phyloP scores from a whole-genome alignment of 2,888 invertebrate genomes.

The Tillus elongatus region DNA sequence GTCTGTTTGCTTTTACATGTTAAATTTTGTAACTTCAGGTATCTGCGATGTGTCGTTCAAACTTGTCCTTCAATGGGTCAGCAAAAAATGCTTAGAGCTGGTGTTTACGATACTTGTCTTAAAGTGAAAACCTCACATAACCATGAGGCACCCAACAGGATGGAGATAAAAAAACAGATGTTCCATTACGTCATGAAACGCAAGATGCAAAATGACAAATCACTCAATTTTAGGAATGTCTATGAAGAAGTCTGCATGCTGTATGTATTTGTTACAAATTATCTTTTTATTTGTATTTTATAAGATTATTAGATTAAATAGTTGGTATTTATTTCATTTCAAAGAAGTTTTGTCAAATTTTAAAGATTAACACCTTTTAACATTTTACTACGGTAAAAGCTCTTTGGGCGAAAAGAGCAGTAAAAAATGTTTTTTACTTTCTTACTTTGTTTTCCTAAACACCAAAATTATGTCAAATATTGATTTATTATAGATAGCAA shows the following conservation, averaged over 20 bases:
- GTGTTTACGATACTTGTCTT: conserved; percentile 21
- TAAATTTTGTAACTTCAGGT: conserved; percentile 21
- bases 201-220: conserved; percentile 33
- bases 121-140: conserved; percentile 29
- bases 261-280: conserved; percentile 24
- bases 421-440: too few relatives aligned
- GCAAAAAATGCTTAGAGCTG: conserved; percentile 22
- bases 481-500: too few relatives aligned
- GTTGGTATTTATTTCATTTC: neutral
- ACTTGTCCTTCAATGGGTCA: conserved; percentile 27
- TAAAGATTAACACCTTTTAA: too few relatives aligned
- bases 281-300: neutral
- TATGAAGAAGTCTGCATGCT: conserved; percentile 33
- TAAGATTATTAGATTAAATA: conserved; percentile 4
- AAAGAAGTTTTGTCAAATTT: neutral
- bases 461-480: too few relatives aligned
- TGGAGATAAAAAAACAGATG: conserved; percentile 31
- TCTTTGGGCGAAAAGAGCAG: too few relatives aligned
- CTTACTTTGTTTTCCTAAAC: too few relatives aligned
- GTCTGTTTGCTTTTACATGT: conserved; percentile 1
- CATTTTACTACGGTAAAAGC: too few relatives aligned
- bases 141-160: conserved; percentile 25
- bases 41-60: conserved; percentile 28
- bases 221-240: conserved; percentile 31
- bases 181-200: conserved; percentile 33